Evolutionary conservation across 2,888 invertebrate species (phyloP), one percentile per base, ranked within the genome.

Genomic region (Punctoribates punctum): DNA sequence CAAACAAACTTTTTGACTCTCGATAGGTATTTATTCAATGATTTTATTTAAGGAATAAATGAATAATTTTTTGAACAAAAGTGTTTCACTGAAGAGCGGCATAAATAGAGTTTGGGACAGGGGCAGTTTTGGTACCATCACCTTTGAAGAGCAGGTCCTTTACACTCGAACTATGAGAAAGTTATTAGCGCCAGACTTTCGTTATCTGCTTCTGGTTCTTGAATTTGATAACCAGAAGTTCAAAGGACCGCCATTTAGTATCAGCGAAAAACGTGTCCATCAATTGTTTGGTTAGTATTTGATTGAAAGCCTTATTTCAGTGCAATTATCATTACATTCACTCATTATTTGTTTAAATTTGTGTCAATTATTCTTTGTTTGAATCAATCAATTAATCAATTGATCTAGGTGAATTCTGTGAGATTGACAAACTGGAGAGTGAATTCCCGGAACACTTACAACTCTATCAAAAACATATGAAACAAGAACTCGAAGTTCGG

Each of bases 91-190:
- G 34, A 76, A 78, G 38, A 46, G 46, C n/a, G 75, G 60, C 6
- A 73, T 78, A 23, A 72, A 77, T n/a, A 42, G 60, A n/a, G 78
- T 77, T 51, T 77, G 77, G 77, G 77, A 77, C 67, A 65, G 77
- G 46, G 77, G 77, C n/a, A 74, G 74, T 34, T 77, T 77, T 34
- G 77, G 77, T 2, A 77, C 77, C 20, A 77, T 77, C 27, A 77
- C 77, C 20, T 65, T 74, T n/a, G 70, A 70, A 25, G 77, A 77
- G 25, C 77, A 77, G 67, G 46, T 67, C 13, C 57, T 74, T 17
- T 74, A 74, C 70, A 57, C 67, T 8, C 13, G 51, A 11, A 74
- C 77, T 3, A 77, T 77, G 74, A 73, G 65, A 34, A 34, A 54
- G 17, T 48, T 77, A 23, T 62, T 77, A 27, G 74, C 74, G 20